These are phyloP conservation scores for Julus scandinavius DNA, from an alignment of 2,888 invertebrate genomes.

Conservation along the genomic window DNA sequence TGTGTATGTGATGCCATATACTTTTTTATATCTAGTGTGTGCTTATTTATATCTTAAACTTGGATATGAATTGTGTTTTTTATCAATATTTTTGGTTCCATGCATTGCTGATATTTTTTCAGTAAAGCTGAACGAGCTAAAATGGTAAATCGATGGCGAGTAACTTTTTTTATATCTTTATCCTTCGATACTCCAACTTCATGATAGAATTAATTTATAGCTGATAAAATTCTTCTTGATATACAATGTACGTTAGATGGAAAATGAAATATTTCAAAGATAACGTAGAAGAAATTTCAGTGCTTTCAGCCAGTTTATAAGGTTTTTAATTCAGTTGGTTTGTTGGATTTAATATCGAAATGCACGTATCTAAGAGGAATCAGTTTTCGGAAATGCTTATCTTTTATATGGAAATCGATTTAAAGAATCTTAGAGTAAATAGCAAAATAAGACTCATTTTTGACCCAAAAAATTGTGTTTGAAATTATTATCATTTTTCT, in stretches of 20 bases:
- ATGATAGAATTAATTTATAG: conserved; percentile 12
- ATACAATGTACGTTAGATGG: neutral
- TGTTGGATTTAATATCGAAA: neutral
- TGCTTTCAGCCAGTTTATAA: neutral
- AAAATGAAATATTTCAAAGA: neutral
- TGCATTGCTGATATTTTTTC: neutral
- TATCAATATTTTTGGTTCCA: neutral
- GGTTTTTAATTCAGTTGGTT: neutral
- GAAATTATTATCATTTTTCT: too few species aligned
- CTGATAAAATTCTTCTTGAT: neutral
- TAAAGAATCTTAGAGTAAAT: too few species aligned
- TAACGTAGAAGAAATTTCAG: neutral
- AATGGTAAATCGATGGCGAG: neutral
- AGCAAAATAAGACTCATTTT: too few species aligned
- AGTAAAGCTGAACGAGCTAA: neutral
- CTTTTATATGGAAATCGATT: neutral
- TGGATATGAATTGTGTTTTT: neutral
- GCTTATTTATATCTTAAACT: neutral
- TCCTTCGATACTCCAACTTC: neutral
- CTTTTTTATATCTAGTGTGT: neutral
- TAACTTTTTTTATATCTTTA: neutral
- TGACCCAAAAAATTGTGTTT: too few species aligned
- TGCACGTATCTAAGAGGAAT: neutral
- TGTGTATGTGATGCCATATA: neutral
- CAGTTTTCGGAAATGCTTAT: neutral